Evolutionary conservation across 2,113 vertebrate genomes (phyloP).

Genomic region (Gymnobelideus leadbeateri): DNA sequence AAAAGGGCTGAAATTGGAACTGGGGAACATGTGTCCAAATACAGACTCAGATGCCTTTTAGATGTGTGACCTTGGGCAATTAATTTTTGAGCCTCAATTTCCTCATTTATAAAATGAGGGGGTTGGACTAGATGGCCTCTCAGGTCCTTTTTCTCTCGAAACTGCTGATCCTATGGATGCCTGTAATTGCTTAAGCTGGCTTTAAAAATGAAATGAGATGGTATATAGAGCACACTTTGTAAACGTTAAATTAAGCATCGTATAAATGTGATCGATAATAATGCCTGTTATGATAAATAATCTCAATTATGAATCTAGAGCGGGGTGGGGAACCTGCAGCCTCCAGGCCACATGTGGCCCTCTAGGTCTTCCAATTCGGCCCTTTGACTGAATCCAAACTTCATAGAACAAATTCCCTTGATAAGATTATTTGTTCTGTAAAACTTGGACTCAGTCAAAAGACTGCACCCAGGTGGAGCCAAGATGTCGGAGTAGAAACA

Average conservation of each 20-base stretch:
- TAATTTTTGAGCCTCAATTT: background rate
- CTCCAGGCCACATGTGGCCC: too few species aligned
- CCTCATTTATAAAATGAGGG: background rate
- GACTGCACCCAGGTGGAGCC: too few species aligned
- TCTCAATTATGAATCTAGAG: background rate
- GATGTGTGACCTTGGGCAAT: background rate
- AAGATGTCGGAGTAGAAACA: too few species aligned
- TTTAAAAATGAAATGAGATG: background rate
- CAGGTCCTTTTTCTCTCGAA: background rate
- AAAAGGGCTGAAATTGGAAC: background rate
- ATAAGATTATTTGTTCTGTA: too few species aligned
- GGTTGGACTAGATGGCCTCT: background rate
- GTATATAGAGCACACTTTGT: background rate
- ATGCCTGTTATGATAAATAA: background rate
- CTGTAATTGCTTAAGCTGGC: background rate
- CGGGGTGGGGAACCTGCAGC: too few species aligned
- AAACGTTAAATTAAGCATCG: background rate
- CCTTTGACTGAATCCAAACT: too few species aligned
- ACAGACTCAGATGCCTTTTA: background rate
- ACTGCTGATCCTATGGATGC: too few species aligned
- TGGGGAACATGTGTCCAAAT: background rate
- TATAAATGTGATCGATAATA: background rate
- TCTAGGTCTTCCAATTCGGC: too few species aligned
- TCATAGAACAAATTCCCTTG: too few species aligned
- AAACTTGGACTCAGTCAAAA: too few species aligned